Percentiles rank a stretch among this genome's conserved stretches.
These are phyloP conservation scores for Mionectes olivaceus DNA, from an alignment of 2,797 vertebrate species.

Conservation along the genomic window DNA sequence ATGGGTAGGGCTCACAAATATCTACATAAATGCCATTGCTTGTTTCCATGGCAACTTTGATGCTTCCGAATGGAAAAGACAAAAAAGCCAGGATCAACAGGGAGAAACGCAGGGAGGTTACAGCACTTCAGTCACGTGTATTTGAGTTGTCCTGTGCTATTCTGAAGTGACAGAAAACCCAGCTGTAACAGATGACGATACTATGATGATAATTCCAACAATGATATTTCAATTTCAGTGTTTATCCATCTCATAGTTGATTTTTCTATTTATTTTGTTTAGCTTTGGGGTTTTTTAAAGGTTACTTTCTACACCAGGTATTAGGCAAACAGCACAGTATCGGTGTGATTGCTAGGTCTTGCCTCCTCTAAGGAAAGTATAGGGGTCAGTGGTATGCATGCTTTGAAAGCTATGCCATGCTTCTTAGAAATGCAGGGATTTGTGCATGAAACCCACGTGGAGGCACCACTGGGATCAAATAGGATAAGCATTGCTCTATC, in stretches of 20 bases:
- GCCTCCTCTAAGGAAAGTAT: background rate
- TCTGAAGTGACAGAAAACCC: background rate
- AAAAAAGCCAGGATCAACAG: constrained; percentile 22
- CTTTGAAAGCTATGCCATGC: background rate
- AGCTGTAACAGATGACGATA: background rate
- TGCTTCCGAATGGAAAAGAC: constrained; percentile 54
- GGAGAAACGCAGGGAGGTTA: background rate
- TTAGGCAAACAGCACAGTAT: constrained; percentile 14
- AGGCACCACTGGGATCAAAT: background rate
- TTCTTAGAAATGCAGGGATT: background rate
- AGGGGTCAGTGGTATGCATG: background rate
- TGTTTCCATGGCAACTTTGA: constrained; percentile 76
- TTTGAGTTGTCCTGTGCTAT: background rate
- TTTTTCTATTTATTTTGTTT: background rate
- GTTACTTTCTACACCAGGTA: background rate
- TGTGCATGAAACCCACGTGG: background rate
- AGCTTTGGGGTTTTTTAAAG: background rate
- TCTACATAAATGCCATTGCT: constrained; percentile 20
- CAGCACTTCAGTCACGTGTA: background rate
- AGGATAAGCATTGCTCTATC: background rate
- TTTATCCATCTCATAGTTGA: background rate
- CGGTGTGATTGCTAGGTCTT: background rate
- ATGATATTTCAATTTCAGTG: background rate
- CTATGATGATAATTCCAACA: background rate
- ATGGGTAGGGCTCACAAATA: constrained; percentile 22